Conservation (phyloP, 2,888 invertebrate species). For the Mycogona germanica region DNA sequence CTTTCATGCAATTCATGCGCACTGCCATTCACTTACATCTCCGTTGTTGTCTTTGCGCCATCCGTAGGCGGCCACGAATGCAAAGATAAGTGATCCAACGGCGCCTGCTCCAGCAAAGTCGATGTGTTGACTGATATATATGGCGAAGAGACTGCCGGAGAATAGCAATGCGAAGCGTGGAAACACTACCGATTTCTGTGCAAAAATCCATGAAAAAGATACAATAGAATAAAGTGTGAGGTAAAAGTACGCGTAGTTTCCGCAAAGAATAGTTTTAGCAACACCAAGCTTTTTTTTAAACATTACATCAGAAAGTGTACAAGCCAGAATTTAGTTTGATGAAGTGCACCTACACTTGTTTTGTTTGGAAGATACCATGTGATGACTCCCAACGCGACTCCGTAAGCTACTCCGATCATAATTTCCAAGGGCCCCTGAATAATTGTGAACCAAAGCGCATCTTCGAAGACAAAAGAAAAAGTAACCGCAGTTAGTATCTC, state of each 20-base stretch:
- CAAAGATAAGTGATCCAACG: conserved; percentile 33
- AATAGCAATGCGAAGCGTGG: conserved; percentile 28
- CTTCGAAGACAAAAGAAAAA: conserved; percentile 27
- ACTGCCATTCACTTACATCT: conserved; percentile 9
- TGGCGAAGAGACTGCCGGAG: conserved; percentile 30
- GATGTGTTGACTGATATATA: conserved; percentile 31
- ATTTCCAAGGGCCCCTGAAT: conserved; percentile 62
- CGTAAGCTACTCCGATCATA: conserved; percentile 65
- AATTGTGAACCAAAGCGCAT: conserved; percentile 30
- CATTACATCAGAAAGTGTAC: background rate
- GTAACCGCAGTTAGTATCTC: background rate
- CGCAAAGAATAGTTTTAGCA: background rate
- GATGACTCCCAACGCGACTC: conserved; percentile 64
- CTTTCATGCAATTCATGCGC: too few relatives aligned
- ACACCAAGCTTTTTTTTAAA: background rate
- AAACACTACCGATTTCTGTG: conserved; percentile 11
- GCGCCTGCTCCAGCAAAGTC: conserved; percentile 35
- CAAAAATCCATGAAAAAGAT: background rate
- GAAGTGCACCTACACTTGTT: conserved; percentile 49
- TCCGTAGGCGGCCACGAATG: conserved; percentile 35
- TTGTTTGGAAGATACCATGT: conserved; percentile 72
- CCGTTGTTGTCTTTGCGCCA: conserved; percentile 29
- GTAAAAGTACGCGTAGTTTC: too few relatives aligned
- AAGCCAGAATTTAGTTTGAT: background rate
- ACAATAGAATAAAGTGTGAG: background rate